Evolutionary conservation across 1,140 invertebrate species (phyloP).

Genomic region (Lepidurus couesii): DNA sequence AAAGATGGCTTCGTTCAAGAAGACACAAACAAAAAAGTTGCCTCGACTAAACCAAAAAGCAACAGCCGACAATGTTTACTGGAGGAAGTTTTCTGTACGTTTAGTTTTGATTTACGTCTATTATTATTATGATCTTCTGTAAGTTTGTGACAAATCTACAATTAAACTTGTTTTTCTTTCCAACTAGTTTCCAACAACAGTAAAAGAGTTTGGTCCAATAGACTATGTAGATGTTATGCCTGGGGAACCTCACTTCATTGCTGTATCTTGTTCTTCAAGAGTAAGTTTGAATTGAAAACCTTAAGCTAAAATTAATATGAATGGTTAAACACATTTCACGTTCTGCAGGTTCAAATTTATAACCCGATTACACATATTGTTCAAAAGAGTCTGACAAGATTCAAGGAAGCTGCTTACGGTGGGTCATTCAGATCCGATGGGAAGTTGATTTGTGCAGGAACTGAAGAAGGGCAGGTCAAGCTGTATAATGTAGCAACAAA

Average conservation of each 20-base stretch:
- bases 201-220: constrained; percentile 87
- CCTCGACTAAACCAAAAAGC: constrained; percentile 58
- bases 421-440: constrained; percentile 81
- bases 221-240: constrained; percentile 87
- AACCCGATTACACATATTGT: constrained; percentile 79
- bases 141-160: constrained; percentile 24
- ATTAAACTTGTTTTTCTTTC: constrained; percentile 35
- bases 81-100: constrained; percentile 67
- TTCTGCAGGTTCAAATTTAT: constrained; percentile 68
- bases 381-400: constrained; percentile 75
- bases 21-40: constrained; percentile 65
- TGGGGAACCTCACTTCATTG: constrained; percentile 77
- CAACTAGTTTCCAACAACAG: constrained; percentile 70
- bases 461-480: constrained; percentile 78
- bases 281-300: constrained; percentile 47
- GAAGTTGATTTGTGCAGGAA: constrained; percentile 72
- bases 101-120: too few species aligned
- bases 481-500: constrained; percentile 81
- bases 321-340: background rate
- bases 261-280: constrained; percentile 80
- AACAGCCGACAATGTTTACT: constrained; percentile 71
- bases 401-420: constrained; percentile 78
- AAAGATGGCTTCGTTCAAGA: constrained; percentile 60
- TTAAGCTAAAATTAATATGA: background rate
- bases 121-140: too few species aligned